Evolutionary conservation across 2,113 vertebrate genomes (phyloP), one percentile per base, ranked within the genome.

Genomic region (Micromys minutus): DNA sequence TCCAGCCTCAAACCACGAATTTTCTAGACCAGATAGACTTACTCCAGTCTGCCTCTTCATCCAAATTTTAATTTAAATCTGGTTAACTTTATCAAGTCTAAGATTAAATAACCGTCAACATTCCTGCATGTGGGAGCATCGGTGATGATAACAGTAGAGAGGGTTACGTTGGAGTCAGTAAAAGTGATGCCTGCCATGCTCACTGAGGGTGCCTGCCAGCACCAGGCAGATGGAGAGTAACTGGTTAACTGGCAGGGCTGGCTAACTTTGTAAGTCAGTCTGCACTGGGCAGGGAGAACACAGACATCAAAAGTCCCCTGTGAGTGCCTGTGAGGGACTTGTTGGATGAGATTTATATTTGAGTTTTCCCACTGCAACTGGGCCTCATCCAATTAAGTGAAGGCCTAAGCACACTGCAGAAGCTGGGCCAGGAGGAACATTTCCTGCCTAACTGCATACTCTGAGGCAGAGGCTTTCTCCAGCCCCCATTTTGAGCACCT

Each of bases 61-160:
- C 77, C 45, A 69, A 47, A 17, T 63, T 88, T 94, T 75, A 91
- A 90, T 50, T 76, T 87, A 86, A 89, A 80, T 26, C 85, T 93
- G 65, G 29, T 72, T 67, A 88, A 65, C 75, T 75, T 77, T 93
- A 75, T 42, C 52, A 45, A 85, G 36, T 61, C 71, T 75, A 63
- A 79, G 86, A 36, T 83, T 65, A 91, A 93, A n/a, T 77, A 80
- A 90, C 8, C 10, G 80, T 87, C 90, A 80, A 81, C 55, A 39
- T 77, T 12, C 90, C 39, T 17, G 67, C 61, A 39, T 19, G 13
- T 72, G 65, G 22, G 34, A 24, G 92, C 72, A 81, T 50, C 39
- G 7, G 15, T 80, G 45, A 83, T 36, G 34, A n/a, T 52, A 22
- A 21, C 36, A 69, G 65, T 24, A 39, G 34, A 81, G 65, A 88